These are phyloP conservation scores for Strix occidentalis DNA, from an alignment of 2,797 vertebrate genomes.

Conservation along the genomic window DNA sequence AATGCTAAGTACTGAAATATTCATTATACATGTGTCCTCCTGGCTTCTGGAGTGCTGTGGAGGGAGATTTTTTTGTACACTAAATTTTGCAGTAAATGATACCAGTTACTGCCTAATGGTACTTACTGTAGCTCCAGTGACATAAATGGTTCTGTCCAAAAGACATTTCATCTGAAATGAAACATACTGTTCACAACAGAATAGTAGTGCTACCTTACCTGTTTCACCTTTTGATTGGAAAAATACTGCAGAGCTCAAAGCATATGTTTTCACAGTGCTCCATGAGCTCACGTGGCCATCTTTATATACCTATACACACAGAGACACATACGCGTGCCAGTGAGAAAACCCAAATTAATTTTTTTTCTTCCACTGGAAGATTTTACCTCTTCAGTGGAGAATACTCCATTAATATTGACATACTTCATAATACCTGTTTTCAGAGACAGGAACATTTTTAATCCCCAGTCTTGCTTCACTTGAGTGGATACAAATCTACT, in stretches of 20 bases:
- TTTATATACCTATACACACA: too few species aligned
- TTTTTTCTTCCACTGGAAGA: background rate
- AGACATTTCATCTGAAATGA: background rate
- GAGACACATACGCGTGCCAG: fast-evolving
- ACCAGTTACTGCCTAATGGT: background rate
- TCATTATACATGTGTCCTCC: background rate
- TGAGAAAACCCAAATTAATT: background rate
- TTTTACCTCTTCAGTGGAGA: background rate
- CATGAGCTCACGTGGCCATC: fast-evolving
- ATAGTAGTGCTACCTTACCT: background rate
- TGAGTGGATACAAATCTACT: background rate
- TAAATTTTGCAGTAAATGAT: background rate
- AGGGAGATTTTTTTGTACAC: background rate
- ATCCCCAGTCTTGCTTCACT: background rate
- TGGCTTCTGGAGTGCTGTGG: background rate
- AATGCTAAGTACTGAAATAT: background rate
- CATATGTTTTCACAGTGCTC: background rate
- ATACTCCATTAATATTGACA: background rate
- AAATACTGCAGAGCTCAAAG: background rate
- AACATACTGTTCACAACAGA: background rate
- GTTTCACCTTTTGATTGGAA: background rate
- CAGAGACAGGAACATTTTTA: background rate
- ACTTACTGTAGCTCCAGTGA: background rate
- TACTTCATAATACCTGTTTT: background rate
- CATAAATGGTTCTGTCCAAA: background rate